A percentile compares a stretch with the other conserved stretches of the same genome.
phyloP scores from a whole-genome alignment of 2,888 invertebrate genomes.

The Cetonia aurata region DNA sequence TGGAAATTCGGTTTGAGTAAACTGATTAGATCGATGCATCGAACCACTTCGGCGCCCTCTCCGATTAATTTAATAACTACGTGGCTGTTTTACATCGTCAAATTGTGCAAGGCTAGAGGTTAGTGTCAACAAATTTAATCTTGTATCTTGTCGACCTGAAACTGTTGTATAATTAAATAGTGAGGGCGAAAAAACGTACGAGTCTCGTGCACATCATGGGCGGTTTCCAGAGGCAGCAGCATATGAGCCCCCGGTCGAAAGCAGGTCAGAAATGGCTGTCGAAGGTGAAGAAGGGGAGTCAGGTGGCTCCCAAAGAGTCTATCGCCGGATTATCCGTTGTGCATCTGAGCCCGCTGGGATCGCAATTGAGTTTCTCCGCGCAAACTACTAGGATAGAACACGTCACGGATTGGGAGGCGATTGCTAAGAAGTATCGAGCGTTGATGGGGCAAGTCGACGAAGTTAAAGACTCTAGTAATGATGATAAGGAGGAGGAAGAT shows the following conservation, averaged over 20 bases:
- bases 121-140: constrained; percentile 49
- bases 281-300: constrained; percentile 84
- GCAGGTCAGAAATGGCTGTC: constrained; percentile 91
- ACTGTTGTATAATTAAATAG: constrained; percentile 53
- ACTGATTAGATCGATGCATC: constrained; percentile 98
- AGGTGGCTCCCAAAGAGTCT: constrained; percentile 85
- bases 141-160: no score
- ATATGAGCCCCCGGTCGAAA: constrained; percentile 85
- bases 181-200: constrained; percentile 74
- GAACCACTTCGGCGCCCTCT: constrained; percentile 96
- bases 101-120: constrained; percentile 76
- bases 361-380: constrained; percentile 85
- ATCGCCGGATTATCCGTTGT: constrained; percentile 83
- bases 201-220: constrained; percentile 88
- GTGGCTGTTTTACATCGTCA: constrained; percentile 88
- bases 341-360: constrained; percentile 86
- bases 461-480: constrained; percentile 64
- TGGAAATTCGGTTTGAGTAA: constrained; percentile 99
- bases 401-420: constrained; percentile 92
- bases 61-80: constrained; percentile 97
- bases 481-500: constrained; percentile 61
- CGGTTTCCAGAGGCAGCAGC: constrained; percentile 75
- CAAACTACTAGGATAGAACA: constrained; percentile 85
- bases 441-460: constrained; percentile 76
- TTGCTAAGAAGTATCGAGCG: constrained; percentile 89